Conservation (phyloP, 2,113 vertebrate genomes). For the Microcebus murinus region DNA sequence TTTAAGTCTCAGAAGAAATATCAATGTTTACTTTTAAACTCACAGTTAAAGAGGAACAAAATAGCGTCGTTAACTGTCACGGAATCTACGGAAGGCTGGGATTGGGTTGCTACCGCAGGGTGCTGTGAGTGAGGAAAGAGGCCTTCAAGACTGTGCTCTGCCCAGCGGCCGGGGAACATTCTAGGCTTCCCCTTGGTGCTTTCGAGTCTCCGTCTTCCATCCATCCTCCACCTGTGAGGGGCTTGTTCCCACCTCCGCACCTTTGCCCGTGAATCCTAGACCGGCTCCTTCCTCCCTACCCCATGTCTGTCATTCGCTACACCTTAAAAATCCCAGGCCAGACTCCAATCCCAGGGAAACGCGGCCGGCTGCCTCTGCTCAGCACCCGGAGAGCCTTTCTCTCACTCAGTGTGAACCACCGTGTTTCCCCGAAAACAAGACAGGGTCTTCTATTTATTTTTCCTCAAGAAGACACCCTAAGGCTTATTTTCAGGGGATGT, state of each 20-base stretch:
- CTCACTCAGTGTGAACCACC: not conserved
- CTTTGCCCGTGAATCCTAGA: not conserved
- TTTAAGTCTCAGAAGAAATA: slow-evolving; percentile 74
- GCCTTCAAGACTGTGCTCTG: accelerated
- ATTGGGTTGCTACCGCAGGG: slow-evolving; percentile 35
- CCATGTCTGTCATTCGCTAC: too few relatives aligned
- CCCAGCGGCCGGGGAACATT: not conserved
- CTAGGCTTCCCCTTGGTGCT: not conserved
- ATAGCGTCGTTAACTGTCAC: slow-evolving; percentile 54
- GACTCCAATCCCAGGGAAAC: not conserved
- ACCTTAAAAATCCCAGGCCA: not conserved
- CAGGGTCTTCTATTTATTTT: too few relatives aligned
- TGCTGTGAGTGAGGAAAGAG: not conserved
- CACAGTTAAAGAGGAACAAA: slow-evolving; percentile 63
- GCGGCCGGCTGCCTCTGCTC: not conserved
- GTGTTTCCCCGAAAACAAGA: too few relatives aligned
- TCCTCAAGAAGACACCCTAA: too few relatives aligned
- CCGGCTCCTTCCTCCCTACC: not conserved
- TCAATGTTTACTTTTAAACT: slow-evolving; percentile 76
- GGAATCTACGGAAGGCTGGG: not conserved
- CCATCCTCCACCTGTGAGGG: not conserved
- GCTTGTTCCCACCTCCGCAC: not conserved
- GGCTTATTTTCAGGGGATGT: too few relatives aligned
- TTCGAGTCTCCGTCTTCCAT: slow-evolving; percentile 13
- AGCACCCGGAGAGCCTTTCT: not conserved